Evolutionary conservation across 35 echinoderm and acorn worm genomes (phyloP).

Genomic region (Lytechinus variegatus): DNA sequence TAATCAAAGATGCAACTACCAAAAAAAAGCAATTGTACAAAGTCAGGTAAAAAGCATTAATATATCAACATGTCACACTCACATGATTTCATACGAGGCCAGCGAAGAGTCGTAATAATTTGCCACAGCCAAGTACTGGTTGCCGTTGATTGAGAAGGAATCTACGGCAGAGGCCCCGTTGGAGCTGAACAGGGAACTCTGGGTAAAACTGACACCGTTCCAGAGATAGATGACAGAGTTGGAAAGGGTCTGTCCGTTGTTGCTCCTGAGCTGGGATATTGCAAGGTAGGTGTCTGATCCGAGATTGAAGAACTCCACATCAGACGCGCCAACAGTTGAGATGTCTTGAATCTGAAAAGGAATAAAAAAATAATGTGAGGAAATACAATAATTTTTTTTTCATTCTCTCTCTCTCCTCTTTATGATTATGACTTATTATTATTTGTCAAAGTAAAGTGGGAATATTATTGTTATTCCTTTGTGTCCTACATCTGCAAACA

Average conservation of each 20-base stretch:
- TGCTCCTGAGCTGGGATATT: constrained; percentile 65
- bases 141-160: constrained; percentile 59
- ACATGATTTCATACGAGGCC: constrained; percentile 76
- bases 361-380: neutral
- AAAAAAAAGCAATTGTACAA: no score
- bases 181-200: constrained; percentile 36
- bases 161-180: constrained; percentile 55
- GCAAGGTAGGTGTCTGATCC: constrained; percentile 80
- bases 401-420: no score
- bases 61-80: neutral
- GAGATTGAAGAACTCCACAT: constrained; percentile 76
- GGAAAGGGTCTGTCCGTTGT: constrained; percentile 53
- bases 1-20: no score
- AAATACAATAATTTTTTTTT: no score
- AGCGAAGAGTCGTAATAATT: constrained; percentile 71
- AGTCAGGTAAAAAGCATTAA: neutral
- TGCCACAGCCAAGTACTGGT: constrained; percentile 82
- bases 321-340: constrained; percentile 73
- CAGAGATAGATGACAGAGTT: constrained; percentile 75
- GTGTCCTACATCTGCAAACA: no score
- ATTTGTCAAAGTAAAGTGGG: neutral
- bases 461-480: no score
- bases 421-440: no score
- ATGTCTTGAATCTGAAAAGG: constrained; percentile 86
- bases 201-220: constrained; percentile 75